Percentiles rank a stretch among this genome's conserved stretches.
These are phyloP conservation scores for Atherix ibis DNA, from an alignment of 2,888 invertebrate genomes.

Conservation along the genomic window DNA sequence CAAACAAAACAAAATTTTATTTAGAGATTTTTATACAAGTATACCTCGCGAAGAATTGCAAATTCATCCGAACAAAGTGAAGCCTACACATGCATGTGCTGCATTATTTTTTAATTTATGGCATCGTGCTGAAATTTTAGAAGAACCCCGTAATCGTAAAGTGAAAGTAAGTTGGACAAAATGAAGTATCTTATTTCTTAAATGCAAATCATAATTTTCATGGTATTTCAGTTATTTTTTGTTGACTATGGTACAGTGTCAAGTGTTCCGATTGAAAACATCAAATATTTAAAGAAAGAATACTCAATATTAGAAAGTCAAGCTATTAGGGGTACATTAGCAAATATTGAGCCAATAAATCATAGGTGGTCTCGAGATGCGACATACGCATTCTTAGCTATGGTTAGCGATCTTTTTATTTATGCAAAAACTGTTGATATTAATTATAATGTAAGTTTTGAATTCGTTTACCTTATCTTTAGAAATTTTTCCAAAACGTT, in stretches of 20 bases:
- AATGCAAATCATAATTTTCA: too few relatives aligned
- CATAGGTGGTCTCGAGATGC: conserved; percentile 10
- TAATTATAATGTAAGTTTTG: conserved; percentile 6
- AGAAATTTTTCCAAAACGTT: neutral
- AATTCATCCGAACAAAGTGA: conserved; percentile 3
- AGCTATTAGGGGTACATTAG: conserved; percentile 8
- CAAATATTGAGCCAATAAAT: conserved; percentile 8
- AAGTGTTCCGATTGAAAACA: neutral
- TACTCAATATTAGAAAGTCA: conserved; percentile 8
- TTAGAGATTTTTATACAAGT: conserved; percentile 3
- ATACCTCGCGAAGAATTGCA: conserved; percentile 1
- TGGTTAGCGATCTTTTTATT: conserved; percentile 8
- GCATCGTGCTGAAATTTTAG: conserved; percentile 10
- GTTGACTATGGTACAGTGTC: conserved; percentile 10
- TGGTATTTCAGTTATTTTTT: conserved; percentile 8
- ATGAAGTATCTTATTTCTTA: too few relatives aligned
- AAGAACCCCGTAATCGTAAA: conserved; percentile 1
- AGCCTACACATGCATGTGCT: conserved; percentile 8
- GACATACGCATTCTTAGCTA: conserved; percentile 8
- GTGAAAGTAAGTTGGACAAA: conserved; percentile 10
- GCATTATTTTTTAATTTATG: conserved; percentile 7
- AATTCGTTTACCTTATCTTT: neutral
- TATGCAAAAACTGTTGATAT: conserved; percentile 10
- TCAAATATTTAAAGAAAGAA: conserved; percentile 9
- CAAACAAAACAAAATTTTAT: neutral